These are phyloP conservation scores for Lasioglossum malachurum DNA, from an alignment of 2,888 invertebrate genomes.

Conservation along the genomic window DNA sequence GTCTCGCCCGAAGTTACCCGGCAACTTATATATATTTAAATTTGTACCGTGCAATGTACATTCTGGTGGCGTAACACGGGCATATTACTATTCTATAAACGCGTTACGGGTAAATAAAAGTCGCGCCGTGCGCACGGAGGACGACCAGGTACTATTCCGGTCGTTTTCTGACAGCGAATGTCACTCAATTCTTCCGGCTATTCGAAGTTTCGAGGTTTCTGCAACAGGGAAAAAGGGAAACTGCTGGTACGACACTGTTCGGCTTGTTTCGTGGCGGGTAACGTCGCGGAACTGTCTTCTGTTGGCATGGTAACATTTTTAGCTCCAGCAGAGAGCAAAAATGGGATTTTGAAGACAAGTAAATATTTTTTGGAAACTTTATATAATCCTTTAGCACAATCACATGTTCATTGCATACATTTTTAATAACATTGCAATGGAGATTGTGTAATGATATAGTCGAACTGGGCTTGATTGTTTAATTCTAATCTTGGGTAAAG, in stretches of 20 bases:
- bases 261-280: neutral
- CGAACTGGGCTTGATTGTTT: neutral
- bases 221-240: neutral
- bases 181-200: neutral
- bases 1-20: conserved; percentile 12
- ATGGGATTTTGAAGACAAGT: neutral
- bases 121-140: neutral
- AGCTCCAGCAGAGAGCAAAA: neutral
- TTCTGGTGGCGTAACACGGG: neutral
- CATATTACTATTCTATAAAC: conserved; percentile 36
- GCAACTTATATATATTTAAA: conserved; percentile 50
- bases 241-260: neutral
- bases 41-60: conserved; percentile 13
- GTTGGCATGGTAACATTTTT: neutral
- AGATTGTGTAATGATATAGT: neutral
- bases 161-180: neutral
- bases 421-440: neutral
- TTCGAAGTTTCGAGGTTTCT: neutral
- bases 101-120: conserved; percentile 9
- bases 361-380: neutral
- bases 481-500: neutral
- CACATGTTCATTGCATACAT: neutral
- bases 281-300: neutral
- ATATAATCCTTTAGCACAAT: no score
- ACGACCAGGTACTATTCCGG: neutral